Conservation (phyloP, 2,113 vertebrate species). For the Pygoscelis adeliae region DNA sequence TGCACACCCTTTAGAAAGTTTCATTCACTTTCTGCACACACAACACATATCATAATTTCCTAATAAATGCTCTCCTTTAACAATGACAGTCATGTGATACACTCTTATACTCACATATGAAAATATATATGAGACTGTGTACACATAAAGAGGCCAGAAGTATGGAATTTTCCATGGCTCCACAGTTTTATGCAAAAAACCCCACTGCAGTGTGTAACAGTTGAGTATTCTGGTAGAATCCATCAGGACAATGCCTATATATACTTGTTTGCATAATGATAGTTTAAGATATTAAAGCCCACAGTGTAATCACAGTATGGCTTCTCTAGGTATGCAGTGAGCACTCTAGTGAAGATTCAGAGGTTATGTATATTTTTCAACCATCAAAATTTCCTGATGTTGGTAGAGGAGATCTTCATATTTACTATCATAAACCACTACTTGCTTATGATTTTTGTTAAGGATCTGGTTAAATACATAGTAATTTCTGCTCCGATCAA, state of each 20-base stretch:
- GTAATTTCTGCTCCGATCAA: not conserved
- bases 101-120: not conserved
- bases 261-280: not conserved
- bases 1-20: not conserved
- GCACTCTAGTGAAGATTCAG: not conserved
- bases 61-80: not conserved
- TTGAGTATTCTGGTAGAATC: not conserved
- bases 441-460: not conserved
- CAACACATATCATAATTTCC: not conserved
- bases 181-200: not conserved
- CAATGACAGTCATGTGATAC: not conserved
- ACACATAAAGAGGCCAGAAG: not conserved
- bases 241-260: too few species aligned
- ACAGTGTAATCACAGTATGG: not conserved
- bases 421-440: not conserved
- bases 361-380: not conserved
- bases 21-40: not conserved
- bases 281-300: not conserved
- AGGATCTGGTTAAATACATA: not conserved
- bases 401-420: not conserved
- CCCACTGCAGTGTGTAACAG: not conserved
- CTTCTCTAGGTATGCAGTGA: not conserved
- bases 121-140: not conserved
- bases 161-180: not conserved
- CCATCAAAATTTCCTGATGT: not conserved